These are phyloP conservation scores for Pseudomyrmex dendroicus DNA, from an alignment of 1,140 invertebrate species.

Conservation along the genomic window DNA sequence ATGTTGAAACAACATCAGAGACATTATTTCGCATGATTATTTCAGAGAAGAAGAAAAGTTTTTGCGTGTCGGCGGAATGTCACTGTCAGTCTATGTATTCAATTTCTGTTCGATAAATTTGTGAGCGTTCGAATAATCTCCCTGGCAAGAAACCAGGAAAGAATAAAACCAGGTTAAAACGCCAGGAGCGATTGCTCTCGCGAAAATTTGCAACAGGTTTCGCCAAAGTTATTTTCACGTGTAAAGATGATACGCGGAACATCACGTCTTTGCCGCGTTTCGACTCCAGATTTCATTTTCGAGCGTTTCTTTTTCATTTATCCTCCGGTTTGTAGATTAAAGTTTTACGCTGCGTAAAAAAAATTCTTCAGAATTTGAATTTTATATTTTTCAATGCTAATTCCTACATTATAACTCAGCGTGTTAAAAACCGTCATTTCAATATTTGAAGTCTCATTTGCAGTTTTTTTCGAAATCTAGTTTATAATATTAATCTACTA, in stretches of 20 bases:
- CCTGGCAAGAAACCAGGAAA: not conserved
- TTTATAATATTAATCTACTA: not conserved
- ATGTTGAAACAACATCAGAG: no score
- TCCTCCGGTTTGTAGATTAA: constrained; percentile 20
- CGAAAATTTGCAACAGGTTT: constrained; percentile 18
- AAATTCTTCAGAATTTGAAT: not conserved
- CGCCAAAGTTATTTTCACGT: not conserved
- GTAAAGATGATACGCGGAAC: not conserved
- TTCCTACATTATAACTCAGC: no score
- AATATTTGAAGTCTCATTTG: not conserved
- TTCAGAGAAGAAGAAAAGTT: not conserved
- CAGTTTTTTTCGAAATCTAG: not conserved
- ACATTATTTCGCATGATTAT: no score
- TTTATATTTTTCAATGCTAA: not conserved
- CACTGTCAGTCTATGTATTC: not conserved
- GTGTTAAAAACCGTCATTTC: not conserved
- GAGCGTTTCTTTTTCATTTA: not conserved
- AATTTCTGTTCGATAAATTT: not conserved
- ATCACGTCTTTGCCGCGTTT: constrained; percentile 8
- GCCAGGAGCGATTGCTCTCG: not conserved
- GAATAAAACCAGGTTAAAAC: constrained; percentile 18
- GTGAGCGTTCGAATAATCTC: not conserved
- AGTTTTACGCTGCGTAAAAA: not conserved
- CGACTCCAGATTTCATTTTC: not conserved
- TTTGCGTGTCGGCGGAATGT: not conserved